Conservation (phyloP, 2,888 invertebrate genomes). For the Anorthoa munda region DNA sequence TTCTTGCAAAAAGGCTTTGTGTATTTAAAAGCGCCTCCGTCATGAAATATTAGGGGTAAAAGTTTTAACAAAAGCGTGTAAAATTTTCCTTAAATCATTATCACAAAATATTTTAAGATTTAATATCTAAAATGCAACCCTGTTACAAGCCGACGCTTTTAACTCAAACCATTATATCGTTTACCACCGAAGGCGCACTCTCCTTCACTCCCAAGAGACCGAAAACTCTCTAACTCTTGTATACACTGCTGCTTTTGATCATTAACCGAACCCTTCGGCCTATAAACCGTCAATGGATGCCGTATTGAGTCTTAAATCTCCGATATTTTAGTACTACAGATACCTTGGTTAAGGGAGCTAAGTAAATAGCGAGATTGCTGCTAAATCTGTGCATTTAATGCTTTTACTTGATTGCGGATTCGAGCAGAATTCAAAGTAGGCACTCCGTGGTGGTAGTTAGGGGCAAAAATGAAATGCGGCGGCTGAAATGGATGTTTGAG, state of each 20-base stretch:
- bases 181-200: constrained; percentile 55
- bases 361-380: constrained; percentile 56
- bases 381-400: constrained; percentile 62
- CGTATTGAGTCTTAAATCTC: constrained; percentile 16
- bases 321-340: constrained; percentile 10
- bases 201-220: constrained; percentile 26
- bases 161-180: constrained; percentile 41
- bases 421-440: constrained; percentile 56
- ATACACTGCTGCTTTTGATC: constrained; percentile 19
- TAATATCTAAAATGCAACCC: constrained; percentile 32
- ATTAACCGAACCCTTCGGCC: constrained; percentile 3
- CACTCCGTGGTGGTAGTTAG: constrained; percentile 20
- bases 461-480: constrained; percentile 49
- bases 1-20: neutral
- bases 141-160: constrained; percentile 48
- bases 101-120: constrained; percentile 34
- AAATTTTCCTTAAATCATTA: constrained; percentile 17
- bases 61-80: constrained; percentile 30
- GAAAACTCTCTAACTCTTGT: constrained; percentile 1
- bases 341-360: constrained; percentile 27
- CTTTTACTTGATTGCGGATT: constrained; percentile 55
- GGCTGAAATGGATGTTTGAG: constrained; percentile 35
- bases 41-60: constrained; percentile 14
- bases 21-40: constrained; percentile 11
- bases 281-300: constrained; percentile 28